A percentile compares a stretch with the other conserved stretches of the same genome.
Conservation (phyloP, 1,140 invertebrate species). For the Listronotus oregonensis region DNA sequence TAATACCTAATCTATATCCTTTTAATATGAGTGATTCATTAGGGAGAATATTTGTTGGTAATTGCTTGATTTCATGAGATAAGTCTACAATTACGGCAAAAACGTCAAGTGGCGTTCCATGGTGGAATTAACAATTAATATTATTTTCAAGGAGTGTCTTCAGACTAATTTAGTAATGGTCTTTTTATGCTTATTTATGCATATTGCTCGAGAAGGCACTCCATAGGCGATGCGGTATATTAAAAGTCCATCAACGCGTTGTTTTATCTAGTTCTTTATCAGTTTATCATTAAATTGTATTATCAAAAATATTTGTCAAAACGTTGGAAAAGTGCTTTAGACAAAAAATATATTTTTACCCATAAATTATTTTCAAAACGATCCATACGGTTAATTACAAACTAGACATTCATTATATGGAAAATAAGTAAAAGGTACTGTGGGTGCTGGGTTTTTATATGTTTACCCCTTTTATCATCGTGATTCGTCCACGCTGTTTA, state of each 20-base stretch:
- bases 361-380: no score
- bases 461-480: no score
- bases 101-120: slow-evolving; percentile 32
- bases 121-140: slow-evolving; percentile 34
- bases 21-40: slow-evolving; percentile 19
- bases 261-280: no score
- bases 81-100: slow-evolving; percentile 28
- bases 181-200: slow-evolving; percentile 36
- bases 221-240: slow-evolving; percentile 11
- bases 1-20: background rate
- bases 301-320: no score
- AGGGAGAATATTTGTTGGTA: slow-evolving; percentile 22
- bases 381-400: no score
- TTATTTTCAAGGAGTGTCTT: slow-evolving; percentile 34
- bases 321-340: no score
- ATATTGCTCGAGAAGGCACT: slow-evolving; percentile 3
- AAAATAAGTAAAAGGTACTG: no score
- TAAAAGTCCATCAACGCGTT: background rate
- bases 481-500: no score
- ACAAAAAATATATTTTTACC: no score
- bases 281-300: no score
- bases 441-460: no score
- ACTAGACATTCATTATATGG: no score
- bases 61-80: slow-evolving; percentile 37
- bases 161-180: slow-evolving; percentile 33